A percentile compares a stretch with the other conserved stretches of the same genome.
These are phyloP conservation scores for Ia io DNA, from an alignment of 2,113 vertebrate species.

Conservation along the genomic window DNA sequence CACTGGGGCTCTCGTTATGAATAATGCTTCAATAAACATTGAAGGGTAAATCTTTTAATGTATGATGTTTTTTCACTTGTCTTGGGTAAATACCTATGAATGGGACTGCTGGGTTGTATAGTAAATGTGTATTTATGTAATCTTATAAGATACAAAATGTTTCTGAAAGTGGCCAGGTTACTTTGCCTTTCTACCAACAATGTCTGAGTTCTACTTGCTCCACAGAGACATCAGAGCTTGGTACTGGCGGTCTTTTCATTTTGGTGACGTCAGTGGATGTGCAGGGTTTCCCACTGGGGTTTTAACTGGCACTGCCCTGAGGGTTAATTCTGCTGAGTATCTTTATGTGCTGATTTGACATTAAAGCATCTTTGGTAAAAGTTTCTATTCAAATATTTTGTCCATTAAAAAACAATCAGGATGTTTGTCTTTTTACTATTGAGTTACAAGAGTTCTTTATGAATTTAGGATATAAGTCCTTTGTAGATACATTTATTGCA, in stretches of 20 bases:
- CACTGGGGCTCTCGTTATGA: neutral
- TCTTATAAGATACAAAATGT: neutral
- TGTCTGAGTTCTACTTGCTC: neutral
- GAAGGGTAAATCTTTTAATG: neutral
- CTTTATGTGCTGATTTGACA: neutral
- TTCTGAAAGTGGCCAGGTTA: neutral
- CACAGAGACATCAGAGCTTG: neutral
- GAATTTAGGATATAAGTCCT: neutral
- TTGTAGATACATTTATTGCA: neutral
- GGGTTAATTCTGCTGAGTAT: neutral
- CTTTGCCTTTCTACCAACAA: neutral
- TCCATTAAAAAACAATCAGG: neutral
- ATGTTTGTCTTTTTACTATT: neutral
- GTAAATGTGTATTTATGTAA: neutral
- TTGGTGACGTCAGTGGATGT: neutral
- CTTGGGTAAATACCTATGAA: neutral
- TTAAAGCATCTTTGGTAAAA: neutral
- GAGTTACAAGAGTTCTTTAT: neutral
- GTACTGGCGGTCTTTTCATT: neutral
- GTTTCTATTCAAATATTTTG: conserved; percentile 2
- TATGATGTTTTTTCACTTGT: neutral
- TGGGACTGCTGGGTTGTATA: neutral
- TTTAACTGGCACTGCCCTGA: neutral
- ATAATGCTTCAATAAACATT: neutral
- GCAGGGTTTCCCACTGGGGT: neutral